phyloP scores from a whole-genome alignment of 2,888 invertebrate genomes.

The Limnephilus lunatus region DNA sequence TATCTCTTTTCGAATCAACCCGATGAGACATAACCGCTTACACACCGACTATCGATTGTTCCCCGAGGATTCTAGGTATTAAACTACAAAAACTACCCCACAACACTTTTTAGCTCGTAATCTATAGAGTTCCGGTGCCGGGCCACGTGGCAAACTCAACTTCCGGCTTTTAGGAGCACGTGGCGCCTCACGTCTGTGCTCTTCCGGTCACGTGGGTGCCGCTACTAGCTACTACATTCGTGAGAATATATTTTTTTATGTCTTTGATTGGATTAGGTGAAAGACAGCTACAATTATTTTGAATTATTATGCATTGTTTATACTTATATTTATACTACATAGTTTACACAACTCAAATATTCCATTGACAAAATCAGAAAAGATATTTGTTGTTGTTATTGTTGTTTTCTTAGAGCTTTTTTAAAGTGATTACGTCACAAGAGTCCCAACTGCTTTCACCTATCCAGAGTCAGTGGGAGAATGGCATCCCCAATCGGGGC shows the following conservation, averaged over 20 bases:
- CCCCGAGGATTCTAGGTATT: not conserved
- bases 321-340: not conserved
- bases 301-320: not conserved
- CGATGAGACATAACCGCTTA: not conserved
- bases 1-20: not conserved
- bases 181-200: constrained; percentile 60
- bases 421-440: not conserved
- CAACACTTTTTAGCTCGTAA: constrained; percentile 48
- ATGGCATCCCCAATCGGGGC: too few relatives aligned
- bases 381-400: too few relatives aligned
- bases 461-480: too few relatives aligned
- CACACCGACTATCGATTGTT: not conserved
- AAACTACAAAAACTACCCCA: constrained; percentile 39
- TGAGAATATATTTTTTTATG: constrained; percentile 20
- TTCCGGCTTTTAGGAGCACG: constrained; percentile 65
- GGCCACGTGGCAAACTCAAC: constrained; percentile 63
- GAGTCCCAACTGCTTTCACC: too few relatives aligned
- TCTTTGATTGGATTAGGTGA: not conserved
- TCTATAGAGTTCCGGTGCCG: constrained; percentile 59
- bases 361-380: not conserved
- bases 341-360: not conserved
- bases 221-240: not conserved
- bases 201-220: constrained; percentile 64
- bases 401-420: too few relatives aligned
- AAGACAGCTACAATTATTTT: not conserved